Evolutionary conservation across 2,888 invertebrate species (phyloP).

Genomic region (Protodeltote pygarga): DNA sequence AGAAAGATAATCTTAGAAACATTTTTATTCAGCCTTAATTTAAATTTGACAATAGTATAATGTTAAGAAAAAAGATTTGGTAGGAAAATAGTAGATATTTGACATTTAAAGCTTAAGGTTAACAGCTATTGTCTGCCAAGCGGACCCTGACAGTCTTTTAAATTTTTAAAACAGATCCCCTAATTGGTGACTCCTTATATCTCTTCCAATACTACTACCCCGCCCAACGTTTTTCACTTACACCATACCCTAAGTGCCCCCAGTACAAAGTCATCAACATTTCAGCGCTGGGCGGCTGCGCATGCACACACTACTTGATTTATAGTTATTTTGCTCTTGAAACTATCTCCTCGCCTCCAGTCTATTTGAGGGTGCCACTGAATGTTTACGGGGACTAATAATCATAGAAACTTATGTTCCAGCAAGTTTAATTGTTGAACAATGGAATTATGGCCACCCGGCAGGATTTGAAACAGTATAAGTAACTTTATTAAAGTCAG

Average conservation of each 20-base stretch:
- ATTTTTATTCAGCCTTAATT: no score
- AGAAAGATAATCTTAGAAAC: no score
- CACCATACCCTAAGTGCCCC: constrained; percentile 45
- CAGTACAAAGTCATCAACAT: constrained; percentile 72
- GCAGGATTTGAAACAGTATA: no score
- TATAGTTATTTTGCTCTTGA: constrained; percentile 78
- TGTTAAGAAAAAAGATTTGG: no score
- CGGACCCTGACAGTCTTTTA: no score
- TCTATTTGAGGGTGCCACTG: constrained; percentile 45
- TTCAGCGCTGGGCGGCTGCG: constrained; percentile 77
- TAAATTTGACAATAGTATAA: no score
- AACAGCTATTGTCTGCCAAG: no score
- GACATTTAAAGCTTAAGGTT: no score
- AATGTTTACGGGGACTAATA: constrained; percentile 36
- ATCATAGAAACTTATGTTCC: constrained; percentile 29
- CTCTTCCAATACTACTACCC: neutral
- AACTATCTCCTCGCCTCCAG: constrained; percentile 61
- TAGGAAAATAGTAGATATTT: no score
- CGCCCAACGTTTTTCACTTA: constrained; percentile 37
- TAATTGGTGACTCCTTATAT: no score
- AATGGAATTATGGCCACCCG: neutral
- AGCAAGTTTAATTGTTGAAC: constrained; percentile 13
- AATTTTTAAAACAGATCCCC: no score
- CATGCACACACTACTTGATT: constrained; percentile 69
- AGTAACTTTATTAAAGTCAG: no score